Evolutionary conservation across 2,113 vertebrate genomes (phyloP).

Genomic region (Ciconia boyciana): DNA sequence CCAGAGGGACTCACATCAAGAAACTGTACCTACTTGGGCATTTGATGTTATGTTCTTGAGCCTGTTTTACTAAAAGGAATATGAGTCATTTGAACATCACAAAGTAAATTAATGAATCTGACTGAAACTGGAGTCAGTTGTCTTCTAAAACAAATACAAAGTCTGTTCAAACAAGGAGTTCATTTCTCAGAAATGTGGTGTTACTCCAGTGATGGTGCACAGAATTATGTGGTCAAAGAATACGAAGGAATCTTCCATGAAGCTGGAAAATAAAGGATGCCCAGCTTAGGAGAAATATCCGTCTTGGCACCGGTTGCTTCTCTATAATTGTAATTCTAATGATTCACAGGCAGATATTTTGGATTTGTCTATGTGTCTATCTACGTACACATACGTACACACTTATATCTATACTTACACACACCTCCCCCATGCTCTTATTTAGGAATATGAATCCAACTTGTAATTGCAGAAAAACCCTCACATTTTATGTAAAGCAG

Average conservation of each 20-base stretch:
- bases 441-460: neutral
- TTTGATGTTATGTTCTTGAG: neutral
- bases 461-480: neutral
- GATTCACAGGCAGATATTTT: neutral
- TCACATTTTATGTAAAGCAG: neutral
- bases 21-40: neutral
- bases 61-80: neutral
- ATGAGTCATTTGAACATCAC: neutral
- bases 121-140: neutral
- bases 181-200: neutral
- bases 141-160: neutral
- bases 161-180: neutral
- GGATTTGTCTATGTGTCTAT: neutral
- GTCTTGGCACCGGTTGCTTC: neutral
- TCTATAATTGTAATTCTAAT: neutral
- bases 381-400: neutral
- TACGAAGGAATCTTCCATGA: neutral
- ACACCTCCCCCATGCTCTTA: neutral
- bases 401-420: neutral
- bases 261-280: neutral
- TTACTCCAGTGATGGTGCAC: neutral
- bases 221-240: neutral
- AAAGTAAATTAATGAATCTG: neutral
- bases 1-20: neutral
- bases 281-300: neutral